Evolutionary conservation across 2,113 vertebrate genomes (phyloP), one percentile per base, ranked within the genome.

Genomic region (Sialia sialis): DNA sequence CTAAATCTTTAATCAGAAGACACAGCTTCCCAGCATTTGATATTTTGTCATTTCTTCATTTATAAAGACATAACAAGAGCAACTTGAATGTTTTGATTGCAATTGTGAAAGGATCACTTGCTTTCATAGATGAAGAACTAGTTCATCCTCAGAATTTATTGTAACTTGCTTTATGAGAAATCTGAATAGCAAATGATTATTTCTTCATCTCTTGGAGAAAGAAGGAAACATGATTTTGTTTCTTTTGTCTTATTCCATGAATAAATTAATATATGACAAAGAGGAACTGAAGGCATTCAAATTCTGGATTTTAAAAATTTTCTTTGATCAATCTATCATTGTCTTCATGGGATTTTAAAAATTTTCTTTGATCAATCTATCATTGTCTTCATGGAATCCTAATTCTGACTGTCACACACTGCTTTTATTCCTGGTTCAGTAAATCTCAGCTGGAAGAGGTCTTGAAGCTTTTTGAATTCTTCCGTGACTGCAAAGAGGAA

Each of bases 401-500:
- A 43, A 26, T 83, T 92, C 34, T 87, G 36, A 77, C 25, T 68
- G 14, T 77, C 58, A 25, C 13, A 30, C 2, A 34, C 8, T 39
- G 5, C 44, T 80, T 91, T 2, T 78, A 76, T 48, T 11, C 49
- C 60, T 79, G 29, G 21, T 87, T 91, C 89, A 99, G 99, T 96
- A 98, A 98, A 90, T 88, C 55, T 41, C 97, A 96, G 64, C 87
- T 99, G 85, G 98, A 99, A 95, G 98, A 97, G 20, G 95, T 98
- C 90, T 82, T 98, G 66, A 97, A 96, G 78, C 91, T 98, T 49
- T 98, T 98, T 84, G 98, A 98, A 94, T 98, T 99, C 92, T 98
- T 98, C 84, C 90, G 94, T 58, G 97, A 98, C 93, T 98, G 98
- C 90, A 98, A 98, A 82, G 99, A 99, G 68, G 94, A 98, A 79